phyloP scores from a whole-genome alignment of 2,888 invertebrate genomes.

The Temnothorax ravouxi region DNA sequence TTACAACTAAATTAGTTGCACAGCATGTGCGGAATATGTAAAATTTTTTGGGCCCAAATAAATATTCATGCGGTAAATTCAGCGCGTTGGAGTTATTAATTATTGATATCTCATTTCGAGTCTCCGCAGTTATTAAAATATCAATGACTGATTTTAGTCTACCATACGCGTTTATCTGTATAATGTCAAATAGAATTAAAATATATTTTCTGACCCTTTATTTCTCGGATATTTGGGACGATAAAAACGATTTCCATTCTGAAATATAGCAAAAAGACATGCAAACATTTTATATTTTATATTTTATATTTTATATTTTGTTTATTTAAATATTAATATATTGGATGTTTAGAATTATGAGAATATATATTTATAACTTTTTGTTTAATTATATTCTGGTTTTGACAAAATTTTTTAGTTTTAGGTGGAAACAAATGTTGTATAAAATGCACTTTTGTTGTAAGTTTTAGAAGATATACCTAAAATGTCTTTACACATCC shows the following conservation, averaged over 20 bases:
- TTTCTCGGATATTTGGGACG: constrained; percentile 14
- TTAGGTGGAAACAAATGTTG: not conserved
- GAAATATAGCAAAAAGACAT: not conserved
- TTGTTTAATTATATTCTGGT: not conserved
- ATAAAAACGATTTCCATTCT: constrained; percentile 5
- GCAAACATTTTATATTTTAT: not conserved
- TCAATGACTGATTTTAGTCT: constrained; percentile 23
- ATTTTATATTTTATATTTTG: not conserved
- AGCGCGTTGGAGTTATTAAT: not conserved
- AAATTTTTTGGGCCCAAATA: constrained; percentile 48
- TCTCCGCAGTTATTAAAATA: constrained; percentile 12
- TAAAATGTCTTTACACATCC: not conserved
- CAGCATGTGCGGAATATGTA: not conserved
- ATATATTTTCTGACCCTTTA: constrained; percentile 38
- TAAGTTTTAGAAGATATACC: not conserved
- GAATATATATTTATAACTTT: not conserved
- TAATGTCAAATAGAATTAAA: constrained; percentile 33
- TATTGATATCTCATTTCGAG: constrained; percentile 28
- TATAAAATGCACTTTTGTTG: constrained; percentile 3
- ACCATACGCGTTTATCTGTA: not conserved
- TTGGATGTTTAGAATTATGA: not conserved
- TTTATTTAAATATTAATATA: not conserved
- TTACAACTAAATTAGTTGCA: constrained; percentile 1
- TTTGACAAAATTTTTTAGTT: not conserved
- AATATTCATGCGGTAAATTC: constrained; percentile 19